phyloP scores from a whole-genome alignment of 2,888 invertebrate genomes.

The Tuberolachnus salignus region DNA sequence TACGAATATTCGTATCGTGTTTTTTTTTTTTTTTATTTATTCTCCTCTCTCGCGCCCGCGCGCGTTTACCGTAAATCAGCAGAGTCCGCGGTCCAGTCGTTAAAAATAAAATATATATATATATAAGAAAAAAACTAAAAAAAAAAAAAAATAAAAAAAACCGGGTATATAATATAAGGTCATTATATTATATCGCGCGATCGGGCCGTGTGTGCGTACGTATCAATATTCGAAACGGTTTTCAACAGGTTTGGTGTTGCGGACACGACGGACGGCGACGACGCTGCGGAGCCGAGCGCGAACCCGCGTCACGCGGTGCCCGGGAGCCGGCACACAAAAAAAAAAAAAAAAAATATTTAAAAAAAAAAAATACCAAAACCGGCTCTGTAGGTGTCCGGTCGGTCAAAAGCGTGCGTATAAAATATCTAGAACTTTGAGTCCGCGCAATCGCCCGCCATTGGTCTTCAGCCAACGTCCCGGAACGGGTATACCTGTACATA shows the following conservation, averaged over 20 bases:
- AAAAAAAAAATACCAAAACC: constrained; percentile 27
- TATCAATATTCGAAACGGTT: constrained; percentile 12
- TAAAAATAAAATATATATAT: too few species aligned
- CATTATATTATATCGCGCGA: constrained; percentile 5
- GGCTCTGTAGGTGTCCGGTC: constrained; percentile 30
- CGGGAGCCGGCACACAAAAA: constrained; percentile 27
- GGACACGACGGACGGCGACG: too few species aligned
- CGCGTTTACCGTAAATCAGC: constrained; percentile 27
- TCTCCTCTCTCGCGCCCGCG: neutral
- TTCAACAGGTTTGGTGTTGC: constrained; percentile 49
- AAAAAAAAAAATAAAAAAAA: neutral
- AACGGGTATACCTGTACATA: neutral
- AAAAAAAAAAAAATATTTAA: too few species aligned
- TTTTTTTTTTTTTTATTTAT: too few species aligned
- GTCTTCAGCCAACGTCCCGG: neutral
- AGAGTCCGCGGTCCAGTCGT: neutral
- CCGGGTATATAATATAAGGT: constrained; percentile 39
- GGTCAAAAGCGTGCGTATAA: constrained; percentile 8
- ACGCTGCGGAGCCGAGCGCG: neutral
- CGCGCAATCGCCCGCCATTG: neutral
- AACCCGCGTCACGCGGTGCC: constrained; percentile 19
- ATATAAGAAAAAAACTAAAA: too few species aligned
- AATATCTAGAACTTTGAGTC: constrained; percentile 7
- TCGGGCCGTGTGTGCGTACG: neutral
- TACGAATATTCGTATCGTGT: constrained; percentile 17